Conservation (phyloP, 1,140 invertebrate genomes). For the Phortica variegata region DNA sequence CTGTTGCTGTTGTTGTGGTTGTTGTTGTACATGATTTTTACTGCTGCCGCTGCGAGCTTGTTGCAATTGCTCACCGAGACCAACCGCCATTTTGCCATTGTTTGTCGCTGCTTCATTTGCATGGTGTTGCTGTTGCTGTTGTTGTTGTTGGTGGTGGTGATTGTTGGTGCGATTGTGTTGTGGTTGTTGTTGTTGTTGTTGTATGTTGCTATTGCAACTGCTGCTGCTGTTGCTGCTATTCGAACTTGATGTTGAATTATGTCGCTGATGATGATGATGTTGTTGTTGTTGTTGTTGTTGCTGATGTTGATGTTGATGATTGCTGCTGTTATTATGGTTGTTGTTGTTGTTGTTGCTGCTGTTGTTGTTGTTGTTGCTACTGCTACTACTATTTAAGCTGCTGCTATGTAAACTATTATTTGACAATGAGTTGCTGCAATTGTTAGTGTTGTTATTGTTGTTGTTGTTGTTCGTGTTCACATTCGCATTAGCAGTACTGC, state of each 20-base stretch:
- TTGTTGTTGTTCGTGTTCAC: not conserved
- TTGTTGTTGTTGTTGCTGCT: constrained; percentile 8
- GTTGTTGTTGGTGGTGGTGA: constrained; percentile 2
- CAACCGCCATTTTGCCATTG: not conserved
- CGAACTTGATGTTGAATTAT: constrained; percentile 1
- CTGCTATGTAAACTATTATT: not conserved
- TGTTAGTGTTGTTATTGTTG: constrained; percentile 8
- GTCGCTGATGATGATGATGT: too few species aligned
- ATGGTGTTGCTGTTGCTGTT: constrained; percentile 1
- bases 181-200: too few species aligned
- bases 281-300: constrained; percentile 16
- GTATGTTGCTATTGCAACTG: constrained; percentile 21
- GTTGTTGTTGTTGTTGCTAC: not conserved
- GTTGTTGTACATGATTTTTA: not conserved
- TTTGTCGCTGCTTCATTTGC: not conserved
- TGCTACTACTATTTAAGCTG: constrained; percentile 7
- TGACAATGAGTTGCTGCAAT: constrained; percentile 6
- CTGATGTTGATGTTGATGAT: constrained; percentile 16
- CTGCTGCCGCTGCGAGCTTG: not conserved
- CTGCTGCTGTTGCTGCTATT: constrained; percentile 23
- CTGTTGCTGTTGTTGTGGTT: not conserved
- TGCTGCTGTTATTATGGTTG: constrained; percentile 9
- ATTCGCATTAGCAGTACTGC: constrained; percentile 6
- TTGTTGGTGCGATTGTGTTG: not conserved
- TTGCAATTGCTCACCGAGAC: not conserved